Evolutionary conservation across 2,797 vertebrate genomes (phyloP), one percentile per base, ranked within the genome.

Genomic region (Cynodonichthys magdalenae): DNA sequence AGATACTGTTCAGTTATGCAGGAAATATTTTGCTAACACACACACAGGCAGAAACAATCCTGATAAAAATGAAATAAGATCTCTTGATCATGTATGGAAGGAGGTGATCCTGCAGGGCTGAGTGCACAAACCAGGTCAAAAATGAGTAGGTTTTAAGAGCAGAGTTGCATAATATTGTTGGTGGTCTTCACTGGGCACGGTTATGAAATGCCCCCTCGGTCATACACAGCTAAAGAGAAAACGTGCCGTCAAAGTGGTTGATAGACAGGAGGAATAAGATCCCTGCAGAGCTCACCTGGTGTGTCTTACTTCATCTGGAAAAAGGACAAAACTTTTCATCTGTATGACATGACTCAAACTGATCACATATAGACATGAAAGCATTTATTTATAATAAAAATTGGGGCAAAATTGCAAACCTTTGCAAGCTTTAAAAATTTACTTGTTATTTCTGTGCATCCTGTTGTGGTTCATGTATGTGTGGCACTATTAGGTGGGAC

Each of bases 121-220:
- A 75, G 66, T 58, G 61, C 67, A 79, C 69, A 81, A 62, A 66
- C 47, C 73, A 44, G 62, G 51, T 64, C 54, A 29, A 63, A 53
- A 56, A 48, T 75, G 60, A 53, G 49, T 10, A 54, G 77, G 69
- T 60, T 70, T 63, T 39, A 65, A 79, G 67, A 73, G 75, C 64
- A 68, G 63, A 75, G 81, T 88, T 90, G 87, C 87, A 82, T 90
- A 90, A 90, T 82, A 28, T 70, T 77, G 69, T 83, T 78, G 83
- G 69, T 86, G 82, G 73, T 79, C 69, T 71, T 82, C 71, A 81
- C 74, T 73, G 62, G 80, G 80, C 78, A 80, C 86, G 71, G 88
- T 90, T 91, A 85, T 83, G 83, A 89, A 87, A 89, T 87, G 74
- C 83, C 74, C 80, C 78, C 74, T 71, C 52, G 79, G 85, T 80